phyloP scores from a whole-genome alignment of 2,113 vertebrate species.

The Boulengeromyrus knoepffleri region DNA sequence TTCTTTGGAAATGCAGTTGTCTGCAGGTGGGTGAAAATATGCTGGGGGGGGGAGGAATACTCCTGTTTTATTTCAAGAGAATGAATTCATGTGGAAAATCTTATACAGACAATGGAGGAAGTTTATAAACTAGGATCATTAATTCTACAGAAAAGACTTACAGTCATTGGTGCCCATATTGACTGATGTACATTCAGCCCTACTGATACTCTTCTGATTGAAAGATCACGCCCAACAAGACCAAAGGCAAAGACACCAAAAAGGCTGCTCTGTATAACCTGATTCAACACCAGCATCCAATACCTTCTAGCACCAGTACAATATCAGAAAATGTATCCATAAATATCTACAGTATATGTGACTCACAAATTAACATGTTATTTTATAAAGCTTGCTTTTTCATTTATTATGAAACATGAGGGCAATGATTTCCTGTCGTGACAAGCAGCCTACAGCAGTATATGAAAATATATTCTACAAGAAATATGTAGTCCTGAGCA shows the following conservation, averaged over 20 bases:
- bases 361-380: not conserved
- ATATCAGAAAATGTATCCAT: not conserved
- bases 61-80: not conserved
- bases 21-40: not conserved
- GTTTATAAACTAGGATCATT: not conserved
- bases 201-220: not conserved
- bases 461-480: not conserved
- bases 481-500: not conserved
- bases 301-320: not conserved
- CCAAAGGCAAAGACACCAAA: not conserved
- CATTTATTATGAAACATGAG: not conserved
- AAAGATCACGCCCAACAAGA: not conserved
- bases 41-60: not conserved
- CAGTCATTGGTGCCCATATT: not conserved
- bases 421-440: not conserved
- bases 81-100: not conserved
- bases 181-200: not conserved
- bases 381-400: not conserved
- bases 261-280: not conserved
- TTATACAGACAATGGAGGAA: not conserved
- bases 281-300: not conserved
- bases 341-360: not conserved
- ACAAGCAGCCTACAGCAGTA: not conserved
- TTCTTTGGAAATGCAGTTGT: not conserved
- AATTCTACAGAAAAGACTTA: not conserved